Evolutionary conservation across 1,140 invertebrate genomes (phyloP), one percentile per base, ranked within the genome.

Genomic region (Pentalonia nigronervosa): DNA sequence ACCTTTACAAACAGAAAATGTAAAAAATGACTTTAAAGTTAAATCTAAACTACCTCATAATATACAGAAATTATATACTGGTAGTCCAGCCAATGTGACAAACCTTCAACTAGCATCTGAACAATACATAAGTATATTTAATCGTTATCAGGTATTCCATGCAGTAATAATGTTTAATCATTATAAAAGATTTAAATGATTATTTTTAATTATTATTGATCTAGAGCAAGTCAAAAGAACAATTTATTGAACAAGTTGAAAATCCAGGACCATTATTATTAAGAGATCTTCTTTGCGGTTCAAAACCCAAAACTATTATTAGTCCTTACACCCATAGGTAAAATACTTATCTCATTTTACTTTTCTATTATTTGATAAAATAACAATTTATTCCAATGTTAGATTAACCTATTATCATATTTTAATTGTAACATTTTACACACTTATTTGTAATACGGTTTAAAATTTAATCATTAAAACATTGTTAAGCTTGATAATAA

Each of bases 301-400:
- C 91, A 81, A 93, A 93, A 83, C 91, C 91, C 8, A 86, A 93
- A 93, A 93, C 91, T 41, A 93, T 93, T 25, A 93, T 93, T 86
- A 93, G 91, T 86, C 91, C 91, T 50, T 93, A 93, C 36, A 93
- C 91, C 53, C 91, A 93, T 56, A 81, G 91, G 91, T 93, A 93
- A 41, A 41, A 47, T 11, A 25, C 36, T 53, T 21, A n/a, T 86
- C 9, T 14, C 41, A 48, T 47, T 86, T 47, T 86, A 7, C 14
- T n/a, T 41, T 41, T n/a, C 14, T 67, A n/a, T 76, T 76, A 76
- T 17, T 76, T 76, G 14, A 76, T n/a, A 0, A n/a, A 30, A 50
- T 50, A 25, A 50, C 11, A 36, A 7, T 50, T 23, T 88, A 4
- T 53, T 88, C 21, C 14, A 87, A 30, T 17, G 23, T 87, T 87